phyloP scores from a whole-genome alignment of 1,140 invertebrate species.

The Pseudomyrmex concolor region DNA sequence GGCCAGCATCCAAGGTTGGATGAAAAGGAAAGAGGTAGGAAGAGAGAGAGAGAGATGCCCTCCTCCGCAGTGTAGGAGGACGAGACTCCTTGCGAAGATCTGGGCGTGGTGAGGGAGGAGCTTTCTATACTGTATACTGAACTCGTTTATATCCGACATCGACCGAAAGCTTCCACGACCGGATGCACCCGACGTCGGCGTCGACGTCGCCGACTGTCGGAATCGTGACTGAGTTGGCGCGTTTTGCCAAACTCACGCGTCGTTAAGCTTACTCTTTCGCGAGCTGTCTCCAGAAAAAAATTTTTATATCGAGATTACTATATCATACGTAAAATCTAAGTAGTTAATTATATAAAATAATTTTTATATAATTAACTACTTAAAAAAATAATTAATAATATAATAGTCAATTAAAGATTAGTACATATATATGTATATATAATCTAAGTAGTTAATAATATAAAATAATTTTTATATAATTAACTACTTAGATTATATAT shows the following conservation, averaged over 20 bases:
- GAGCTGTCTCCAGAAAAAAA: too few species aligned
- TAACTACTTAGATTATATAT: too few species aligned
- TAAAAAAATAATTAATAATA: too few species aligned
- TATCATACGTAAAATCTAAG: too few species aligned
- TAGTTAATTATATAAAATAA: too few species aligned
- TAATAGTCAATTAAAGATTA: too few species aligned
- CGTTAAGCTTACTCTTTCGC: neutral
- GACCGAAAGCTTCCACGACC: slow-evolving; percentile 46
- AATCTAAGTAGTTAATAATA: too few species aligned
- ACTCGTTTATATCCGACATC: slow-evolving; percentile 73
- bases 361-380: too few species aligned
- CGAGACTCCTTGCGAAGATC: slow-evolving; percentile 68
- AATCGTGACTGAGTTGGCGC: slow-evolving; percentile 14
- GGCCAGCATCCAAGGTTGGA: slow-evolving; percentile 67
- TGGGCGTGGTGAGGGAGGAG: slow-evolving; percentile 82
- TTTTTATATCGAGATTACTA: too few species aligned
- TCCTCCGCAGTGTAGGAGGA: slow-evolving; percentile 60
- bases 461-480: too few species aligned
- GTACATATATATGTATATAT: too few species aligned
- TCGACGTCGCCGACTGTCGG: slow-evolving; percentile 9
- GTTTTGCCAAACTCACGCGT: neutral
- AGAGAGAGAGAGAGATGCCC: slow-evolving; percentile 63
- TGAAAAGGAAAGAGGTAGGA: slow-evolving; percentile 30
- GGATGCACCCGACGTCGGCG: slow-evolving; percentile 57
- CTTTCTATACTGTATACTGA: slow-evolving; percentile 71